A percentile compares a stretch with the other conserved stretches of the same genome.
Evolutionary conservation across 1,140 invertebrate genomes (phyloP).

Genomic region (Cotesia vestalis): DNA sequence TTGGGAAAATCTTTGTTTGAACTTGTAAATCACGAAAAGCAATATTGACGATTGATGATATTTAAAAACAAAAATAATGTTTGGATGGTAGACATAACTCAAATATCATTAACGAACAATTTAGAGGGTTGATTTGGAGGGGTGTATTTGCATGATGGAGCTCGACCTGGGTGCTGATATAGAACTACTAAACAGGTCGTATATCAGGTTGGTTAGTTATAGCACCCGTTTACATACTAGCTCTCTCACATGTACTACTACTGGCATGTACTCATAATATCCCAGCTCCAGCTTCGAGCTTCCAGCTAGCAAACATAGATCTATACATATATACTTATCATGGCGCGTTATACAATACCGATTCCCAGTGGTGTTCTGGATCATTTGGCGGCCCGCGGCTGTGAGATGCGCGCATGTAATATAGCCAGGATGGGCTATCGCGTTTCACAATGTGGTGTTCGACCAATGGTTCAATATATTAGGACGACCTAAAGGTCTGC

Average conservation of each 20-base stretch:
- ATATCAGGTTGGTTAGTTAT: conserved; percentile 64
- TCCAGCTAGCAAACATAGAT: neutral
- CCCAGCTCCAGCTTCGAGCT: neutral
- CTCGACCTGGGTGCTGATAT: conserved; percentile 56
- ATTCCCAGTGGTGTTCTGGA: conserved; percentile 66
- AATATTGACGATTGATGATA: neutral
- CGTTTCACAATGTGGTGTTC: conserved; percentile 35
- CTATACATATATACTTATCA: conserved; percentile 18
- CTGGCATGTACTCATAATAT: neutral
- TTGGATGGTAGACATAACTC: neutral
- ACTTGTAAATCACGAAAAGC: neutral
- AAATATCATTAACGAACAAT: conserved; percentile 20
- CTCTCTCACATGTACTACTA: conserved; percentile 8
- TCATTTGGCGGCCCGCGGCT: conserved; percentile 65
- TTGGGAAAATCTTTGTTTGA: too few species aligned
- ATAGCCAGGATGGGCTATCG: conserved; percentile 33
- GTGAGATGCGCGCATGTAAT: conserved; percentile 58
- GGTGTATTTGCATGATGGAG: conserved; percentile 51
- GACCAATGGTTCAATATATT: conserved; percentile 20
- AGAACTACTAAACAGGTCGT: conserved; percentile 67
- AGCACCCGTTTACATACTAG: conserved; percentile 33
- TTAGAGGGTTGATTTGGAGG: conserved; percentile 44
- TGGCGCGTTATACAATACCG: conserved; percentile 41
- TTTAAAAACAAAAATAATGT: neutral
- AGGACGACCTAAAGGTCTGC: neutral